Evolutionary conservation across 2,888 invertebrate genomes (phyloP), one percentile per base, ranked within the genome.

Genomic region (Acronicta alni): DNA sequence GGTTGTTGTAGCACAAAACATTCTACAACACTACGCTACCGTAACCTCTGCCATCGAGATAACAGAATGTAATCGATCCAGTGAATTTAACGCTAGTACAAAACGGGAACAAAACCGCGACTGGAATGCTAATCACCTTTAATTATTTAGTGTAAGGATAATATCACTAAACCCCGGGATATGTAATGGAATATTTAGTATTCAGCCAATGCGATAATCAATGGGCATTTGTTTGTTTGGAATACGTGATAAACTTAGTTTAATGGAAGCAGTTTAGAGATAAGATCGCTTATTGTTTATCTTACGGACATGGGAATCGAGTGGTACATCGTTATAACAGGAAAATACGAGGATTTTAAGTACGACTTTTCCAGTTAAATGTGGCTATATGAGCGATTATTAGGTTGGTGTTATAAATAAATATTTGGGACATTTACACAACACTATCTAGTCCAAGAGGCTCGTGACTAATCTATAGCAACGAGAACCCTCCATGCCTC

Each of bases 91-190:
- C 58, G 65, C 20, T 32, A 32, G 37, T 42, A 68, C 57, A 30
- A 17, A 63, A 60, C 49, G 45, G 42, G 44, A 61, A 55, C 56
- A 52, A 17, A 32, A 15, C 42, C 37, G 55, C 55, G 72, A 58
- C 65, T 46, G 42, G 80, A 68, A 82, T 79, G 52, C 54, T 74
- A 83, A 82, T 72, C 53, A 55, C 52, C 63, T 56, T 56, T 75
- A 77, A 77, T 78, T 76, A 74, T 75, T 72, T 64, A 44, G 51
- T 51, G 55, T 60, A 35, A 55, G 60, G 61, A 38, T 64, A 68
- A 68, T 57, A 46, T 60, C 59, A 56, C 39, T 42, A 55, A 57
- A 72, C 54, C 43, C 60, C 59, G 64, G 52, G 69, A 64, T 61
- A 63, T 67, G 67, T 68, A 75, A 57, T 17, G n/a, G 46, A 60